phyloP scores from a whole-genome alignment of 2,888 invertebrate species.

The Lepidocyrtoides sp. region DNA sequence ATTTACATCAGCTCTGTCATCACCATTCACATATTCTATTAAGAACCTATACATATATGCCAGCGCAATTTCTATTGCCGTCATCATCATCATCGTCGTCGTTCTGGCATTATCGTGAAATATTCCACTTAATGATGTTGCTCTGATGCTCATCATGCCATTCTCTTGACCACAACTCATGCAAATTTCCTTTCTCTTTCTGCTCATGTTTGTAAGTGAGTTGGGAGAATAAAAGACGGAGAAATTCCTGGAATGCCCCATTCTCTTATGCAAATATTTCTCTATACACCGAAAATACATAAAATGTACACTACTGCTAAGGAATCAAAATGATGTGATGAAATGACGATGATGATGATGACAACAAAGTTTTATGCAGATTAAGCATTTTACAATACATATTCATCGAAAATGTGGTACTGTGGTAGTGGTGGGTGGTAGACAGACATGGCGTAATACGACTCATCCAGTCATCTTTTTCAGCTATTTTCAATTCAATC shows the following conservation, averaged over 20 bases:
- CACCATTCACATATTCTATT: no score
- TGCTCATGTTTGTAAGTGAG: neutral
- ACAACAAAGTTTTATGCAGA: neutral
- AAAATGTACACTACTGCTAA: neutral
- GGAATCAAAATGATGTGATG: neutral
- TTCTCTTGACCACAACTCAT: slow-evolving; percentile 67
- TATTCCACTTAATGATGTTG: slow-evolving; percentile 20
- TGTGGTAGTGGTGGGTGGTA: neutral
- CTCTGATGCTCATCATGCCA: neutral
- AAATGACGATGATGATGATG: neutral
- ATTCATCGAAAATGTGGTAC: neutral
- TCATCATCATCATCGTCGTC: slow-evolving; percentile 19
- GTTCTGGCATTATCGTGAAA: slow-evolving; percentile 16
- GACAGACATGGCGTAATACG: neutral
- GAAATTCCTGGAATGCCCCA: neutral
- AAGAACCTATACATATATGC: no score
- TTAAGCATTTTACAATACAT: slow-evolving; percentile 5
- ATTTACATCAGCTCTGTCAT: neutral
- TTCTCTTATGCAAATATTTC: slow-evolving; percentile 35
- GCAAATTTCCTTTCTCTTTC: slow-evolving; percentile 59
- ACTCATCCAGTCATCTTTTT: neutral
- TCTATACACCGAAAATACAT: neutral
- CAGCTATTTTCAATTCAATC: slow-evolving; percentile 7
- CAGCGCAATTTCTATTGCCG: slow-evolving; percentile 6
- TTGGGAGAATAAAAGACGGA: neutral